Percentiles rank a stretch among this genome's conserved stretches.
phyloP scores from a whole-genome alignment of 2,113 vertebrate genomes.

The Parotia lawesii region DNA sequence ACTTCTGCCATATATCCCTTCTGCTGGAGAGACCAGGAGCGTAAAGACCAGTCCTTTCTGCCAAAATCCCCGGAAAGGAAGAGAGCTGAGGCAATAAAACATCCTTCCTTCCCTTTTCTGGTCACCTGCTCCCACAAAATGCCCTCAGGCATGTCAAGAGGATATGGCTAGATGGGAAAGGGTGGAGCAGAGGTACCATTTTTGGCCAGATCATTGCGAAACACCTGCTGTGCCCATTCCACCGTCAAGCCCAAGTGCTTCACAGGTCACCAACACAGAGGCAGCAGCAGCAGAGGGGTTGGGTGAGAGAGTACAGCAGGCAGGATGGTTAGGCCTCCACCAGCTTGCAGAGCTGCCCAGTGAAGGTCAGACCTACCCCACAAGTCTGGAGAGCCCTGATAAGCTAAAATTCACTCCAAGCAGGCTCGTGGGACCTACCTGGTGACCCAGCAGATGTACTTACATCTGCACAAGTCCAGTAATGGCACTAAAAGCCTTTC shows the following conservation, averaged over 20 bases:
- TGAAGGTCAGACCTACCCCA: not conserved
- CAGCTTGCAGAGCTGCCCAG: not conserved
- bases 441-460: not conserved
- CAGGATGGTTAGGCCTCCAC: not conserved
- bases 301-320: not conserved
- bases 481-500: not conserved
- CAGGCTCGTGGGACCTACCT: not conserved
- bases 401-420: not conserved
- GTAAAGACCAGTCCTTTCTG: not conserved
- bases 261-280: not conserved
- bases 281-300: not conserved
- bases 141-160: not conserved
- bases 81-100: slow-evolving; percentile 16
- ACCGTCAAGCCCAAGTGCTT: not conserved
- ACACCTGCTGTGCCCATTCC: not conserved
- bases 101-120: slow-evolving; percentile 39
- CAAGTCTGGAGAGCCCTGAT: not conserved
- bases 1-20: not conserved
- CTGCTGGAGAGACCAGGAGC: not conserved
- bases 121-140: slow-evolving; percentile 11
- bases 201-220: not conserved
- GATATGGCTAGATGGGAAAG: not conserved
- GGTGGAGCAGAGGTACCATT: not conserved
- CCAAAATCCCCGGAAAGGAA: slow-evolving; percentile 33
- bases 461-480: not conserved